phyloP scores from a whole-genome alignment of 2,888 invertebrate genomes.

The Exephanes ischioxanthus region DNA sequence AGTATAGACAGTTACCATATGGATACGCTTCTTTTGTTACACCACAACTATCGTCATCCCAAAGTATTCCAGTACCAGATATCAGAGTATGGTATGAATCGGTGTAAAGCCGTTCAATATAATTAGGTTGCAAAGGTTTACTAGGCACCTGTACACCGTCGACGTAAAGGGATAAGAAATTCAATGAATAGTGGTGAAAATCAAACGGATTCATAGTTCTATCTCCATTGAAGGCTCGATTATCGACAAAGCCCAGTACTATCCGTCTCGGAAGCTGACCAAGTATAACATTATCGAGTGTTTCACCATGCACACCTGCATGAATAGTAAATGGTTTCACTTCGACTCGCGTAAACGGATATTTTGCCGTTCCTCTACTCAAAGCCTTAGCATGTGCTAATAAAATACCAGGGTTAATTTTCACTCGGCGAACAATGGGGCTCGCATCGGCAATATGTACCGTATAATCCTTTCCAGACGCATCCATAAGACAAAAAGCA shows the following conservation, averaged over 20 bases:
- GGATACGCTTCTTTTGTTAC: not conserved
- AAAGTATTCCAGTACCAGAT: not conserved
- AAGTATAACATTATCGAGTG: constrained; percentile 75
- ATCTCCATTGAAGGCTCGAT: constrained; percentile 65
- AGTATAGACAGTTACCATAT: not conserved
- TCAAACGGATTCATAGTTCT: not conserved
- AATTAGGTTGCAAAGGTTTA: not conserved
- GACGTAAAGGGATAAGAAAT: not conserved
- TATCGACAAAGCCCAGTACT: constrained; percentile 65
- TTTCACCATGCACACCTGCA: constrained; percentile 69
- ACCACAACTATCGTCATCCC: not conserved
- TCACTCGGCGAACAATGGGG: constrained; percentile 66
- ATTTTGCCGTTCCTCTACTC: constrained; percentile 67
- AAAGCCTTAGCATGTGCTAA: constrained; percentile 68
- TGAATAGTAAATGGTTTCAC: constrained; percentile 69
- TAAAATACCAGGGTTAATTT: constrained; percentile 64
- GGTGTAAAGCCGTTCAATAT: not conserved
- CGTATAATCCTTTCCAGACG: constrained; percentile 21
- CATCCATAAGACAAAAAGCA: not conserved
- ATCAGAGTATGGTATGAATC: not conserved
- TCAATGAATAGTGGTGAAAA: not conserved
- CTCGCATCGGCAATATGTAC: constrained; percentile 58
- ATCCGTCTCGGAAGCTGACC: constrained; percentile 40
- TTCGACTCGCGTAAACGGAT: constrained; percentile 68
- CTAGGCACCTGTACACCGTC: too few relatives aligned